Percentiles rank a stretch among this genome's conserved stretches.
Evolutionary conservation across 2,888 invertebrate genomes (phyloP).

Genomic region (Phymatocera aterrima): DNA sequence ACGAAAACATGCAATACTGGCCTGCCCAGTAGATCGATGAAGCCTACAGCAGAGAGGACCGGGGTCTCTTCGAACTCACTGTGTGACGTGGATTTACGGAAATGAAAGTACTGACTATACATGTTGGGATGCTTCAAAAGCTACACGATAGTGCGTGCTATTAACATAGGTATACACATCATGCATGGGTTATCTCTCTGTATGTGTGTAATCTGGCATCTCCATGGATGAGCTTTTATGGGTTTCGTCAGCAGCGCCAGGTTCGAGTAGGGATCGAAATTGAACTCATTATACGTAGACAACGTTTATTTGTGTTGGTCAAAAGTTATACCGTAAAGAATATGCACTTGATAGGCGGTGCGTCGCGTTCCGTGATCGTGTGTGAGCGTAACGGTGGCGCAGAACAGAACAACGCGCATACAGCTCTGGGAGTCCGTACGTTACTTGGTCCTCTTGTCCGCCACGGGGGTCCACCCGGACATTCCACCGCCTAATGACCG

Average conservation of each 20-base stretch:
- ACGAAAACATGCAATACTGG: not conserved
- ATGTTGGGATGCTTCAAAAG: not conserved
- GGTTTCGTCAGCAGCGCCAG: not conserved
- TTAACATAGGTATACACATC: conserved; percentile 22
- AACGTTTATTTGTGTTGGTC: not conserved
- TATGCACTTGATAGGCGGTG: not conserved
- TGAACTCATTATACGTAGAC: conserved; percentile 28
- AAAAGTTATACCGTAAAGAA: not conserved
- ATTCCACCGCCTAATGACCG: conserved; percentile 58
- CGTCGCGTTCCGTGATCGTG: not conserved
- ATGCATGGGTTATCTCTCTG: not conserved
- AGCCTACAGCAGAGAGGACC: not conserved
- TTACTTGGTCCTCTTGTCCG: conserved; percentile 31
- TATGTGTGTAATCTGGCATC: conserved; percentile 3
- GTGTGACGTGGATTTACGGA: not conserved
- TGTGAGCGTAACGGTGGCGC: conserved; percentile 38
- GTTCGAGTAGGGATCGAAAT: conserved; percentile 17
- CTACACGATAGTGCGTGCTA: not conserved
- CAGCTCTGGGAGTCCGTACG: conserved; percentile 30
- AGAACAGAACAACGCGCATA: conserved; percentile 27
- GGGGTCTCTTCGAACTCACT: not conserved
- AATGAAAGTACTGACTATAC: not conserved
- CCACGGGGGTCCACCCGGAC: conserved; percentile 52
- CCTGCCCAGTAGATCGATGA: not conserved
- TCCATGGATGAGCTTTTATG: not conserved